Evolutionary conservation across 2,113 vertebrate species (phyloP).

Genomic region (Hiodon tergisus): DNA sequence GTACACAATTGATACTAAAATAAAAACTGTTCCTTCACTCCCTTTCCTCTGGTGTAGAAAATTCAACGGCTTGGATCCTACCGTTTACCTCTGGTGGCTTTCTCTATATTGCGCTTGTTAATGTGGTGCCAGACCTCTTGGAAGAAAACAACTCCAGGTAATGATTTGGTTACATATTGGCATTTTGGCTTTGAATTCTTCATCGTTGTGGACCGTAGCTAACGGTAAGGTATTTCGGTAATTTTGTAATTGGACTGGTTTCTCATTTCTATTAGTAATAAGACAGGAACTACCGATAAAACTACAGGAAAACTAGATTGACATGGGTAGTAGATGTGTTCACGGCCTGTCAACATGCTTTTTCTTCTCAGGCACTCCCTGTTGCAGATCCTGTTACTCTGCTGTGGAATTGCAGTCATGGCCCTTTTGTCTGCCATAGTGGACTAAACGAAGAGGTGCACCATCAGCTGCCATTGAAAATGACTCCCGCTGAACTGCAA

Average conservation of each 20-base stretch:
- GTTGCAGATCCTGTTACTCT: slow-evolving; percentile 80
- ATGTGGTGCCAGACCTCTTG: slow-evolving; percentile 88
- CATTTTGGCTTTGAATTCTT: neutral
- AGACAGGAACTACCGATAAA: neutral
- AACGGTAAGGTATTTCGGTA: too few species aligned
- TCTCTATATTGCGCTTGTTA: slow-evolving; percentile 93
- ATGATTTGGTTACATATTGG: slow-evolving; percentile 26
- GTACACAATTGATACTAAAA: neutral
- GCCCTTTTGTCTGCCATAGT: slow-evolving; percentile 73
- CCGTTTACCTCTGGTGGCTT: slow-evolving; percentile 95
- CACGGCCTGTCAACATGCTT: neutral
- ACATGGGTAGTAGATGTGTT: neutral
- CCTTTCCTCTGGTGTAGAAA: slow-evolving; percentile 57
- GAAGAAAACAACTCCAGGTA: slow-evolving; percentile 86
- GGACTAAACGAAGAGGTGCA: slow-evolving; percentile 50
- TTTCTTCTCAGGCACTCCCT: slow-evolving; percentile 71
- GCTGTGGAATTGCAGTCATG: slow-evolving; percentile 82
- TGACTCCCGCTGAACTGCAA: neutral
- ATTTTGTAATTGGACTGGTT: too few species aligned
- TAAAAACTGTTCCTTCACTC: neutral
- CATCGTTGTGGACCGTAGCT: neutral
- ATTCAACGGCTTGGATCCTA: slow-evolving; percentile 83
- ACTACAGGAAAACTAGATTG: neutral
- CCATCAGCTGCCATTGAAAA: neutral
- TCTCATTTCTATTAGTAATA: neutral